Conservation (phyloP, 2,113 vertebrate species). For the Chloebia gouldiae region DNA sequence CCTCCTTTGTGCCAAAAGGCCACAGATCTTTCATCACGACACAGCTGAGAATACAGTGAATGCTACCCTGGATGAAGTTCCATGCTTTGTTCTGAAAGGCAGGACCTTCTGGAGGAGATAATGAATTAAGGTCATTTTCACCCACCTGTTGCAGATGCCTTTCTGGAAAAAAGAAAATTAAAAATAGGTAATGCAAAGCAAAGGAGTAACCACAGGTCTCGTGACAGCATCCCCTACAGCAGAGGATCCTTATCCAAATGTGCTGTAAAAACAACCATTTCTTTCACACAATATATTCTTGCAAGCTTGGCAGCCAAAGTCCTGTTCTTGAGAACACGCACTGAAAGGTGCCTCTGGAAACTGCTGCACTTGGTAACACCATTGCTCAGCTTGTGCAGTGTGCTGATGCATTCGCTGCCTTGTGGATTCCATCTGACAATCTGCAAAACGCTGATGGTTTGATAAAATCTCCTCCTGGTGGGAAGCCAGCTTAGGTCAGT, state of each 20-base stretch:
- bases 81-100: not conserved
- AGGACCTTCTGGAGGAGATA: not conserved
- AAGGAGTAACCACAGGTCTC: not conserved
- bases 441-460: not conserved
- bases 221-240: not conserved
- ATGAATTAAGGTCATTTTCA: not conserved
- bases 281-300: not conserved
- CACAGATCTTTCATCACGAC: not conserved
- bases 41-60: not conserved
- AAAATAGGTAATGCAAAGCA: not conserved
- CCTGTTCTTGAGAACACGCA: not conserved
- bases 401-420: rapidly evolving
- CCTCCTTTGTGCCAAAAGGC: not conserved
- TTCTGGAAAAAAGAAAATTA: not conserved
- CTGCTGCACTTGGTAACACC: not conserved
- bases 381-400: not conserved
- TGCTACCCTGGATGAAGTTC: not conserved
- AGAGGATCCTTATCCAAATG: not conserved
- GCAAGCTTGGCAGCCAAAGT: not conserved
- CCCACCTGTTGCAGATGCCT: not conserved
- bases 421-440: not conserved
- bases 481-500: not conserved
- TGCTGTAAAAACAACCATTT: not conserved
- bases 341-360: not conserved
- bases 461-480: not conserved